Conservation (phyloP, 1,140 invertebrate genomes). For the Nebria ingens region DNA sequence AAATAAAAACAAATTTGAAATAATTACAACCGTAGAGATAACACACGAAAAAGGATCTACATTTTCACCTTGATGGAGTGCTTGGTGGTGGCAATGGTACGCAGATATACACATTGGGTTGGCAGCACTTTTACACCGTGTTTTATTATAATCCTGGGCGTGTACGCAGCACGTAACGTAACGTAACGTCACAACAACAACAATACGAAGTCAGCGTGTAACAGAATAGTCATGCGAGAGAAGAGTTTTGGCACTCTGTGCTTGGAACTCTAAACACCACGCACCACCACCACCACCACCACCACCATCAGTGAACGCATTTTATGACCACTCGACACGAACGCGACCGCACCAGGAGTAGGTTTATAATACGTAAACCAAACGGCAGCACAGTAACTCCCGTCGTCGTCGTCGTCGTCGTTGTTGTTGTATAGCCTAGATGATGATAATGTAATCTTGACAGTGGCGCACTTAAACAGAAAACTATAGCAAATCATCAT, state of each 20-base stretch:
- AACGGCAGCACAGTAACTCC: neutral
- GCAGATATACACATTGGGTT: neutral
- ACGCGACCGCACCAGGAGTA: neutral
- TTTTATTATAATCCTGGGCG: neutral
- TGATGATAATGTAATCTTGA: neutral
- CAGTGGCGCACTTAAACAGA: neutral
- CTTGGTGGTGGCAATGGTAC: neutral
- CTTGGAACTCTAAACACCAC: no score
- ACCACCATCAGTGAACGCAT: no score
- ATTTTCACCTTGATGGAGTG: no score
- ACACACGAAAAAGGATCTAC: no score
- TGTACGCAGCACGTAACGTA: neutral
- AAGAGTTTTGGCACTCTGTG: neutral
- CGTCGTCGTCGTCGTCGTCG: no score
- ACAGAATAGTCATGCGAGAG: neutral
- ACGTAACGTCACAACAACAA: no score
- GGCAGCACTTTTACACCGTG: neutral
- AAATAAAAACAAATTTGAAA: no score
- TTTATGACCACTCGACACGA: neutral
- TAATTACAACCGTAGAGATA: no score
- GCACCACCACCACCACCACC: no score
- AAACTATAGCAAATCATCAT: no score
- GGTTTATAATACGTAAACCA: neutral
- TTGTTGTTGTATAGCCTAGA: no score
- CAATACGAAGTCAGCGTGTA: neutral